phyloP scores from a whole-genome alignment of 2,888 invertebrate genomes.

The Petrolisthes cinctipes region DNA sequence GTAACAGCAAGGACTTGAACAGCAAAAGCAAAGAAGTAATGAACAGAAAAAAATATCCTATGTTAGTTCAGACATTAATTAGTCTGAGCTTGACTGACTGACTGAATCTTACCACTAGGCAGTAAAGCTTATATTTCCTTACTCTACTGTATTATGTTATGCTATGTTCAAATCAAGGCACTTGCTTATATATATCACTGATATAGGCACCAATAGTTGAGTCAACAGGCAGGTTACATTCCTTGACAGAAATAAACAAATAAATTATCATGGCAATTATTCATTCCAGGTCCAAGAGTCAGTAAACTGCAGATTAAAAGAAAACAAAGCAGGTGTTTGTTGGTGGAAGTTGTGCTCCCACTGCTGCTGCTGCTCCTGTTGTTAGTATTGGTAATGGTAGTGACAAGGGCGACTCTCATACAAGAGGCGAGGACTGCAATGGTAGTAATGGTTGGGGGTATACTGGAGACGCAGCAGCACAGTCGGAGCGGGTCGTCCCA shows the following conservation, averaged over 20 bases:
- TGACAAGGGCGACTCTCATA: no score
- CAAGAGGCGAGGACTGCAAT: conserved; percentile 19
- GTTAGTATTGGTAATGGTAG: neutral
- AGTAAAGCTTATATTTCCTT: conserved; percentile 56
- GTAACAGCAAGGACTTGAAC: conserved; percentile 46
- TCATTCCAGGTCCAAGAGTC: conserved; percentile 17
- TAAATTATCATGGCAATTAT: conserved; percentile 18
- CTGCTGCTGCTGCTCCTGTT: conserved; percentile 22
- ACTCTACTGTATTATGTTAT: conserved; percentile 38
- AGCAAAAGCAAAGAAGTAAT: conserved; percentile 40
- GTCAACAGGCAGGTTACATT: conserved; percentile 25
- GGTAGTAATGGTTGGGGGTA: conserved; percentile 9
- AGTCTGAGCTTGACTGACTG: conserved; percentile 45
- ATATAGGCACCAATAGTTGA: conserved; percentile 35
- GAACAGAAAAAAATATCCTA: conserved; percentile 12
- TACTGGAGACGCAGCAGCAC: neutral
- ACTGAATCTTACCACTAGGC: conserved; percentile 45
- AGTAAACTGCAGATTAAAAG: conserved; percentile 20
- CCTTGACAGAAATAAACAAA: conserved; percentile 23
- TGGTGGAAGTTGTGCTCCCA: neutral
- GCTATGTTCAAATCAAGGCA: conserved; percentile 55
- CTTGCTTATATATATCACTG: conserved; percentile 38
- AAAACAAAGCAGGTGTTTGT: conserved; percentile 13
- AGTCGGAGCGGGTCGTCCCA: conserved; percentile 23
- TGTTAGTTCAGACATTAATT: conserved; percentile 25